These are phyloP conservation scores for Thymallus thymallus DNA, from an alignment of 2,113 vertebrate genomes.

Conservation along the genomic window DNA sequence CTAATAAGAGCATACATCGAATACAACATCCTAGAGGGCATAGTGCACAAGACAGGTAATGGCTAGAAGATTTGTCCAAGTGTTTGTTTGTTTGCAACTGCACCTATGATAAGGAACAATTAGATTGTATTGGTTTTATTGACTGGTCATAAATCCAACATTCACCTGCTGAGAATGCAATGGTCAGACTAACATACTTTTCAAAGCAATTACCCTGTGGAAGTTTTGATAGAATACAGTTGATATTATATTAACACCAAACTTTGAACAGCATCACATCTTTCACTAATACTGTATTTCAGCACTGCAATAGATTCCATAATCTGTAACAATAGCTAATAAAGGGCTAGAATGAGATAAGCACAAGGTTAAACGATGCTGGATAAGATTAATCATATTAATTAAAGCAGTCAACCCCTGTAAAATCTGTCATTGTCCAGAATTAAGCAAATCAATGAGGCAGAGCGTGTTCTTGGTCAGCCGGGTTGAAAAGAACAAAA, in stretches of 20 bases:
- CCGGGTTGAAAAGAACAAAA: conserved; percentile 35
- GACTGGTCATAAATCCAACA: conserved; percentile 46
- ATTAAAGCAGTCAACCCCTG: neutral
- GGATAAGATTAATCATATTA: conserved; percentile 6
- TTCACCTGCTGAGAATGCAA: conserved; percentile 48
- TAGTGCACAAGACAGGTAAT: neutral
- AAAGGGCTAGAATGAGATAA: neutral
- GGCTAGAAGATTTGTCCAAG: neutral
- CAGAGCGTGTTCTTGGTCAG: conserved; percentile 17
- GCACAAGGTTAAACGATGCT: neutral
- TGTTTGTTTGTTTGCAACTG: conserved; percentile 36
- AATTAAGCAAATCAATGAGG: neutral
- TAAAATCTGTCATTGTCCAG: neutral
- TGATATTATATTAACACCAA: neutral
- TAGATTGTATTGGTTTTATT: conserved; percentile 46
- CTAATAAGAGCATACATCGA: conserved; percentile 53
- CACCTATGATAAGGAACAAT: conserved; percentile 48
- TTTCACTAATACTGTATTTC: neutral
- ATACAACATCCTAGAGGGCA: conserved; percentile 39
- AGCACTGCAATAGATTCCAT: conserved; percentile 6
- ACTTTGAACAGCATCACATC: neutral
- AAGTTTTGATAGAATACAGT: conserved; percentile 20
- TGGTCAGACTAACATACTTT: conserved; percentile 26
- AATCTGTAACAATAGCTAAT: conserved; percentile 4
- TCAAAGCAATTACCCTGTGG: conserved; percentile 43